These are phyloP conservation scores for Oligia strigilis DNA, from an alignment of 2,888 invertebrate genomes.

Conservation along the genomic window DNA sequence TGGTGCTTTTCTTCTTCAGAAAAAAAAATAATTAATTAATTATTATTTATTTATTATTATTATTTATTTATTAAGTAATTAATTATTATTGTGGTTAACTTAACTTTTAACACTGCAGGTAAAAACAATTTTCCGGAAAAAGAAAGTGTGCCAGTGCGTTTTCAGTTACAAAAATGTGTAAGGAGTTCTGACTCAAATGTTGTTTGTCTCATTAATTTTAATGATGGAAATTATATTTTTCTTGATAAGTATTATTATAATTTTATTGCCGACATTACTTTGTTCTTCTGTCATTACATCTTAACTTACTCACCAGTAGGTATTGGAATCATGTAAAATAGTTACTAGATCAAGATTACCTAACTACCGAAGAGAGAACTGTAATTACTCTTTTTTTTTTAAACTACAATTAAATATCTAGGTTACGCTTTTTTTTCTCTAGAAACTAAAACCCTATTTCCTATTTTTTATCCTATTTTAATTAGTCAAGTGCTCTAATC, in stretches of 20 bases:
- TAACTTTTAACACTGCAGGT: neutral
- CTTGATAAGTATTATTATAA: neutral
- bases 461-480: neutral
- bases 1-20: neutral
- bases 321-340: neutral
- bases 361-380: neutral
- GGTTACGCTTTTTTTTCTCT: neutral
- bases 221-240: neutral
- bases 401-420: neutral
- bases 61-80: no score
- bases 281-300: neutral
- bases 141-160: constrained; percentile 26
- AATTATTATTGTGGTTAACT: neutral
- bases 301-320: no score
- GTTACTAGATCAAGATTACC: neutral
- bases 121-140: constrained; percentile 11
- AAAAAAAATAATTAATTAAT: no score
- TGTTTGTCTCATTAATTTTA: constrained; percentile 7
- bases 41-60: no score
- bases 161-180: constrained; percentile 9
- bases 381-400: neutral
- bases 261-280: neutral
- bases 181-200: neutral
- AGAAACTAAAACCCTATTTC: neutral
- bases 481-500: neutral